These are phyloP conservation scores for Dunckerocampus dactyliophorus DNA, from an alignment of 2,113 vertebrate species.

Conservation along the genomic window DNA sequence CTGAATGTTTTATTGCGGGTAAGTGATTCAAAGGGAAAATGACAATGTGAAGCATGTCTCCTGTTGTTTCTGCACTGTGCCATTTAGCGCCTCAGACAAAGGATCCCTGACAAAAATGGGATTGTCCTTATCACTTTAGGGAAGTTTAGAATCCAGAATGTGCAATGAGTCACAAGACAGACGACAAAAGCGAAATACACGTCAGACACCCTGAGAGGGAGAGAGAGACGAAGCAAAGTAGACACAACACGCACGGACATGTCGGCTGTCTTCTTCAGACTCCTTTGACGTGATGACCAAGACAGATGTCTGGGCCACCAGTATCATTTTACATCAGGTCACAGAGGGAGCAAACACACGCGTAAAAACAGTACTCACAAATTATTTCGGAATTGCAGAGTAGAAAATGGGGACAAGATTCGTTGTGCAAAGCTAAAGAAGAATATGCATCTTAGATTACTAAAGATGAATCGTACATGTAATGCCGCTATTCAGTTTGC, in stretches of 20 bases:
- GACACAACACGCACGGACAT: conserved; percentile 11
- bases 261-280: conserved; percentile 23
- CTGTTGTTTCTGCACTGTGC: background rate
- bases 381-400: conserved; percentile 3
- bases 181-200: conserved; percentile 1
- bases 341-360: conserved; percentile 7
- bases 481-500: no score
- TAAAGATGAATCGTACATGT: no score
- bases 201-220: conserved; percentile 1
- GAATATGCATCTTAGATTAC: no score
- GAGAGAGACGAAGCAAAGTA: conserved; percentile 6
- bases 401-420: background rate
- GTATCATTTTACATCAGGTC: conserved; percentile 22
- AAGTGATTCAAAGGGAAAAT: conserved; percentile 31
- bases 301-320: conserved; percentile 15
- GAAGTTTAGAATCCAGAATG: conserved; percentile 2
- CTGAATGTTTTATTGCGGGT: conserved; percentile 15
- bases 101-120: conserved; percentile 9
- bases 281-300: conserved; percentile 36
- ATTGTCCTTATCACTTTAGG: conserved; percentile 25
- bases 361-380: conserved; percentile 18
- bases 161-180: conserved; percentile 27
- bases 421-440: no score
- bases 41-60: background rate
- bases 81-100: conserved; percentile 1